Percentiles rank a stretch among this genome's conserved stretches.
Conservation (phyloP, 2,797 vertebrate genomes). For the Chelonia mydas region DNA sequence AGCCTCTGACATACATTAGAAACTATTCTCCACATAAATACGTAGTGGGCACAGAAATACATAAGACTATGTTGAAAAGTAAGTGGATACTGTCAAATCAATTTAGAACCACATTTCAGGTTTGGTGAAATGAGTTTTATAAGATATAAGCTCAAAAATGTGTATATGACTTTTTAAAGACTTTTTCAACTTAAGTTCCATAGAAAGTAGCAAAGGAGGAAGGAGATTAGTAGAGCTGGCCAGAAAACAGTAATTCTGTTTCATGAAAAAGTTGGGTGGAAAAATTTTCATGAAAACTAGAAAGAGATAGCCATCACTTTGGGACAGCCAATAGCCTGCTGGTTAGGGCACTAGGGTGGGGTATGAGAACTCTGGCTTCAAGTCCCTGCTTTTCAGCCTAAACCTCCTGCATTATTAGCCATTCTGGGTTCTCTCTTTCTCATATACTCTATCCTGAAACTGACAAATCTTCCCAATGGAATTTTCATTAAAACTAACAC, state of each 20-base stretch:
- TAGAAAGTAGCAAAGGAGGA: not conserved
- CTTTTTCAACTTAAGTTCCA: not conserved
- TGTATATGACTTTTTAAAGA: not conserved
- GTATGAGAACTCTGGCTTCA: not conserved
- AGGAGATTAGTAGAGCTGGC: not conserved
- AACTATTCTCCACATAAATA: not conserved
- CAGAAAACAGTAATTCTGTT: not conserved
- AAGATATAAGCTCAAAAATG: not conserved
- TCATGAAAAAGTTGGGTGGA: not conserved
- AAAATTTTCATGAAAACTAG: not conserved
- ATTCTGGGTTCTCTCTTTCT: not conserved
- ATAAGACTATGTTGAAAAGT: not conserved
- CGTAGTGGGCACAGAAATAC: not conserved
- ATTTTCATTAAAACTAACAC: not conserved
- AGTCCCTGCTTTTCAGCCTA: not conserved
- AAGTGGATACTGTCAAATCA: not conserved
- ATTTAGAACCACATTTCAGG: not conserved
- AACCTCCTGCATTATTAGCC: not conserved
- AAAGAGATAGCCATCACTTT: not conserved
- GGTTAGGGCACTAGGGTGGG: not conserved
- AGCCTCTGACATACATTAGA: not conserved
- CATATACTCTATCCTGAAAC: not conserved
- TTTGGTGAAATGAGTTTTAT: not conserved
- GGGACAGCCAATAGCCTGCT: not conserved
- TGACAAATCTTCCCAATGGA: not conserved